Base-by-base conservation (phyloP, 1,140 invertebrate species). In the Ylistrum balloti region DNA sequence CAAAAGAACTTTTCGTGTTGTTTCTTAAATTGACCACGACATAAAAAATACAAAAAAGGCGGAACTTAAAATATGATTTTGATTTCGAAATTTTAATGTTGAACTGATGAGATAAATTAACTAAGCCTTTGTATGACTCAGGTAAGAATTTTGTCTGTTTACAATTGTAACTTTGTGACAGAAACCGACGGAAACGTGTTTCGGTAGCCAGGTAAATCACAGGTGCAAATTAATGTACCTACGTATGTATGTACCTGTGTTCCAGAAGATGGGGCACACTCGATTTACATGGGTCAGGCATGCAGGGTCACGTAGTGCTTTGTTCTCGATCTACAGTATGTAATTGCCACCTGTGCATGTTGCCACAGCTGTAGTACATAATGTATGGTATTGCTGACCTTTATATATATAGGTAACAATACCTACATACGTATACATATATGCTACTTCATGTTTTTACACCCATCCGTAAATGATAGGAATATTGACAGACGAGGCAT, bases 361-460 rank as follows among this genome's bases (percentile, higher is more conserved):
- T 28, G n/a, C 56, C n/a, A 74, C 56, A 74, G 56, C 56, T 74
- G 56, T 74, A 74, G 56, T 56, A 56, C 45, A n/a, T 74, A 74
- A 22, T 74, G 56, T 74, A 74, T n/a, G 56, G 20, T 22, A 56
- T 7, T 15, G 45, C 45, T 17, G 22, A 74, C 56, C 15, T 74
- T 0, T 28, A 17, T 38, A 7, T 5, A 13, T 17, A 45, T 45
- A 45, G 41, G 41, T 45, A 45, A 45, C 41, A 9, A 38, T 45
- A 45, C 41, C 41, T 45, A 45, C 17, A 45, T 45, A 45, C 35
- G 13, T 38, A 45, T 45, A 45, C 41, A 17, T 13, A 45, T 0
- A 45, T 17, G 9, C 41, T 38, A 38, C 13, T 38, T 38, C 35
- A 38, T 13, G 5, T n/a, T 38, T 38, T 38, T 7, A 38, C 35